Conservation (phyloP, 2,888 invertebrate species). For the Cephus nigrinus region DNA sequence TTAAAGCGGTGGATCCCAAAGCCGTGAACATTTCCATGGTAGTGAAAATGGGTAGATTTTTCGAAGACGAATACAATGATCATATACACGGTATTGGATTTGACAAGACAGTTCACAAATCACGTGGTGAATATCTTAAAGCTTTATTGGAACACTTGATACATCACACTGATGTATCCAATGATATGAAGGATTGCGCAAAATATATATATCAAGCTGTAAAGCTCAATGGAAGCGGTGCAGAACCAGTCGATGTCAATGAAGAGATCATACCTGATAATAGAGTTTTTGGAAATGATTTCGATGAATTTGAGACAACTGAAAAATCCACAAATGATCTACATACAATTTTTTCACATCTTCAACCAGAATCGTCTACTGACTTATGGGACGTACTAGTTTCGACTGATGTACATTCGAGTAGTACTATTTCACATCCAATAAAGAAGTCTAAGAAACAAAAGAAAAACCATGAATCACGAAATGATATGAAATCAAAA, state of each 20-base stretch:
- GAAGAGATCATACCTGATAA: slow-evolving; percentile 3
- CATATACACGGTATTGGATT: slow-evolving; percentile 20
- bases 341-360: too few relatives aligned
- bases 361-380: too few relatives aligned
- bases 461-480: too few relatives aligned
- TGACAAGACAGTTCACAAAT: slow-evolving; percentile 16
- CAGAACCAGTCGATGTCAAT: slow-evolving; percentile 14
- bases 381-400: too few relatives aligned
- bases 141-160: slow-evolving; percentile 16
- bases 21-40: not conserved
- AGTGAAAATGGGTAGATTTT: slow-evolving; percentile 12
- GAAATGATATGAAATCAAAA: too few relatives aligned
- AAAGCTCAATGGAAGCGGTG: slow-evolving; percentile 12
- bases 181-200: slow-evolving; percentile 8
- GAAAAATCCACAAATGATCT: too few relatives aligned
- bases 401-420: too few relatives aligned
- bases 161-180: slow-evolving; percentile 10
- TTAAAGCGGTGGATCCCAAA: slow-evolving; percentile 17
- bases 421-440: too few relatives aligned
- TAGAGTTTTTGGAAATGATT: too few relatives aligned
- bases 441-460: too few relatives aligned
- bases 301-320: too few relatives aligned
- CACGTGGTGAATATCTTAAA: slow-evolving; percentile 20
- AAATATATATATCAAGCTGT: not conserved
- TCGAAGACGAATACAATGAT: slow-evolving; percentile 19